phyloP scores from a whole-genome alignment of 2,888 invertebrate species.

The Trichopoda pennipes region DNA sequence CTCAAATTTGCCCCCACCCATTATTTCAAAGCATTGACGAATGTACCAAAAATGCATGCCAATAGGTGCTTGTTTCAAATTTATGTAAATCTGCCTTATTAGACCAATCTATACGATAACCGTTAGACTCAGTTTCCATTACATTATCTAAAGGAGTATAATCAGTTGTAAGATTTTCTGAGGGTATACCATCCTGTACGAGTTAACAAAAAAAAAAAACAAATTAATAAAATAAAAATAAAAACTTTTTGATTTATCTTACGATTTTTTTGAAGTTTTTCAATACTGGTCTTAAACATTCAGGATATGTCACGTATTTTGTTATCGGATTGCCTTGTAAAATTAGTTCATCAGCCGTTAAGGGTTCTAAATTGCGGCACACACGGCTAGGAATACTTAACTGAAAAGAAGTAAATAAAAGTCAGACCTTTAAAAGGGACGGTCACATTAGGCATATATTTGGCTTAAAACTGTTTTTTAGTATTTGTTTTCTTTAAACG shows the following conservation, averaged over 20 bases:
- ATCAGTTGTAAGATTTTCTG: slow-evolving; percentile 74
- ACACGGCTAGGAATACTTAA: slow-evolving; percentile 69
- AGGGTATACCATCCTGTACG: slow-evolving; percentile 75
- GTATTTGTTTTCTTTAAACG: too few species aligned
- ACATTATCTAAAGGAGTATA: slow-evolving; percentile 74
- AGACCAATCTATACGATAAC: slow-evolving; percentile 71
- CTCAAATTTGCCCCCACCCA: too few species aligned
- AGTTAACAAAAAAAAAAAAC: background rate
- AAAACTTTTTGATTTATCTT: slow-evolving; percentile 34
- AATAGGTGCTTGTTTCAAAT: slow-evolving; percentile 74
- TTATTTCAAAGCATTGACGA: background rate
- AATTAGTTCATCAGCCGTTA: slow-evolving; percentile 74
- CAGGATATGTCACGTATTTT: slow-evolving; percentile 74
- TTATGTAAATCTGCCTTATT: slow-evolving; percentile 70
- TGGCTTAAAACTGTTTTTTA: too few species aligned
- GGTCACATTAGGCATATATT: too few species aligned
- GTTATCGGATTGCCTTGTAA: slow-evolving; percentile 75
- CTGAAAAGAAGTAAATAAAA: background rate
- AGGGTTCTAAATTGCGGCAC: slow-evolving; percentile 72
- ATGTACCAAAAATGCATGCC: slow-evolving; percentile 77
- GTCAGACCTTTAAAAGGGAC: too few species aligned
- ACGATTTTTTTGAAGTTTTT: slow-evolving; percentile 75
- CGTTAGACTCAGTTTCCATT: slow-evolving; percentile 72
- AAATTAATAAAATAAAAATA: background rate
- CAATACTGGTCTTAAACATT: slow-evolving; percentile 73